These are phyloP conservation scores for Tryphoninae sp. DNA, from an alignment of 2,888 invertebrate species.

Conservation along the genomic window DNA sequence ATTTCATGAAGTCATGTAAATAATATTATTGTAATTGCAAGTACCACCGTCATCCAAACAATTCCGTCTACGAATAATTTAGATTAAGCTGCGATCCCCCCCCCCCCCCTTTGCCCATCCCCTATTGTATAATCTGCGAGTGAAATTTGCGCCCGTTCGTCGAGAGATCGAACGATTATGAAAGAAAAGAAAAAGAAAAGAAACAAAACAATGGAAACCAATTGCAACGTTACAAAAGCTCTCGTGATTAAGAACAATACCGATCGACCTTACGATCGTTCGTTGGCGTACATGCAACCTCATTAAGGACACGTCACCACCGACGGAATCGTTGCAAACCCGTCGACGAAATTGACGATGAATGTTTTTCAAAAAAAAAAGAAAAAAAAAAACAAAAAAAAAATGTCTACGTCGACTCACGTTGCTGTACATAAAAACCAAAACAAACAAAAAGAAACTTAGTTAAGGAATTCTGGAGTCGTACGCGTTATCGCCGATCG, in stretches of 20 bases:
- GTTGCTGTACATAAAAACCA: slow-evolving; percentile 59
- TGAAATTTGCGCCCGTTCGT: not conserved
- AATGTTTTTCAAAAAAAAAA: not conserved
- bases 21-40: slow-evolving; percentile 52
- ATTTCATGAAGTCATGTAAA: slow-evolving; percentile 60
- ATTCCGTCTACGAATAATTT: slow-evolving; percentile 47
- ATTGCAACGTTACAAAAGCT: no score
- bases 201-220: not conserved
- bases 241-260: no score
- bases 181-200: not conserved
- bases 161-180: not conserved
- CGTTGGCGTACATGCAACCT: no score
- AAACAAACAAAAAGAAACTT: slow-evolving; percentile 18
- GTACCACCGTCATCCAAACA: slow-evolving; percentile 7
- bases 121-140: not conserved
- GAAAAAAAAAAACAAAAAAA: not conserved
- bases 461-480: slow-evolving; percentile 31
- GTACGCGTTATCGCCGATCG: not conserved
- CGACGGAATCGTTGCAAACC: no score
- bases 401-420: slow-evolving; percentile 19
- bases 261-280: no score
- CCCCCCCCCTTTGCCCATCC: no score
- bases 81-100: slow-evolving; percentile 1
- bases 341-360: no score
- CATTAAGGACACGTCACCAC: no score